Conservation (phyloP, 1,140 invertebrate species). For the Halictus rubicundus region DNA sequence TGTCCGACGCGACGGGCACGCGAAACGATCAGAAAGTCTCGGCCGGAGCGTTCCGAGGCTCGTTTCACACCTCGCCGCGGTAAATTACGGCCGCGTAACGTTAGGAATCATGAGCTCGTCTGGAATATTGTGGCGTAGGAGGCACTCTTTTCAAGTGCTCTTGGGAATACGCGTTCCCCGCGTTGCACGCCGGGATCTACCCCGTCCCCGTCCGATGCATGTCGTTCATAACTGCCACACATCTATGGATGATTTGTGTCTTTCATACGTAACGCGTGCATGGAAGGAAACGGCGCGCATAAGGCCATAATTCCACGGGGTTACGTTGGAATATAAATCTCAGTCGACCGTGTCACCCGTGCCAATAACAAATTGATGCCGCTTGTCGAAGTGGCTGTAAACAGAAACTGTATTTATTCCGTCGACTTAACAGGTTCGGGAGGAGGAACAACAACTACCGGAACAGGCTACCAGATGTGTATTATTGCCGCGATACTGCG, state of each 20-base stretch:
- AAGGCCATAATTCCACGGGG: conserved; percentile 45
- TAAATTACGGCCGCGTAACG: background rate
- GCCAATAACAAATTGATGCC: conserved; percentile 35
- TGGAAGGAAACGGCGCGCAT: conserved; percentile 41
- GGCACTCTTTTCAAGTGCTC: conserved; percentile 3
- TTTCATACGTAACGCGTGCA: conserved; percentile 6
- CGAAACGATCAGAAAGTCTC: background rate
- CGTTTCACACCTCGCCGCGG: background rate
- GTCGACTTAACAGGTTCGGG: conserved; percentile 27
- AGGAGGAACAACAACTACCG: background rate
- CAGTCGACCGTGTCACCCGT: background rate
- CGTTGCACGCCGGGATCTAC: background rate
- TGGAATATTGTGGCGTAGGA: background rate
- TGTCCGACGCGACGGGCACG: too few relatives aligned
- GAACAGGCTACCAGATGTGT: background rate
- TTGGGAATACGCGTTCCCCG: background rate
- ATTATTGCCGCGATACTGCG: conserved; percentile 1
- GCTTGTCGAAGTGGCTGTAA: conserved; percentile 16
- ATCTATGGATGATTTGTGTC: conserved; percentile 50
- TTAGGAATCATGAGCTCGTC: background rate
- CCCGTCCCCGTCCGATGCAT: background rate
- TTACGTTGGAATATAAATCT: conserved; percentile 35
- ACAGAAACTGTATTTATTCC: conserved; percentile 27
- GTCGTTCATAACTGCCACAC: conserved; percentile 40
- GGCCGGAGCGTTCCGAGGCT: background rate